Evolutionary conservation across 1,140 invertebrate genomes (phyloP), one percentile per base, ranked within the genome.

Genomic region (Asobara japonica): DNA sequence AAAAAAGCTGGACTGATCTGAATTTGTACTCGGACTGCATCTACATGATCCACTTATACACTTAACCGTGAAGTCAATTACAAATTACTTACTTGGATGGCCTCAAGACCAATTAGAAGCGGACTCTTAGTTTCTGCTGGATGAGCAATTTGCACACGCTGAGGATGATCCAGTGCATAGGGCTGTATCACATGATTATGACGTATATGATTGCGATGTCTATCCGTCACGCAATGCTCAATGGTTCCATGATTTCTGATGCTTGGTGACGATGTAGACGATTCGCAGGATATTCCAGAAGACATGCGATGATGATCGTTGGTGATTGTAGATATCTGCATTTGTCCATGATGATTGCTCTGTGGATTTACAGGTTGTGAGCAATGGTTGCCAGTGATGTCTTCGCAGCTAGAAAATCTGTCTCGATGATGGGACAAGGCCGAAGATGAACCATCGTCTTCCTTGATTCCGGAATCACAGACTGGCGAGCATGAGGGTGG

Each of bases 211-310:
- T 72, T 65, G 16, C 45, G 48, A 72, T 66, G 70, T 11, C 48
- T 22, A 4, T 66, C 70, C 4, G 64, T 60, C 70, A 72, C 30
- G 48, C 70, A 72, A 69, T 85, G 82, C 56, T 86, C 84, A 13
- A 83, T 25, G 25, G 82, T 78, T 29, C 81, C 83, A 62, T 83
- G 83, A 10, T 77, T 80, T 16, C 81, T 78, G 4, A 80, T 78
- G 29, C 81, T 83, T 13, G 79, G 74, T 65, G 80, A 83, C 3
- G 84, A 84, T 41, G 83, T 80, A 2, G 83, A 83, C 8, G 83
- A 85, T 22, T 86, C 84, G 62, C 80, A 84, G 0, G 84, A 86
- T 51, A 84, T 80, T 2, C 83, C 83, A 27, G 82, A 84, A n/a
- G 78, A 79, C 30, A 79, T 78, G 61, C 80, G 81, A 69, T 84